Evolutionary conservation across 1,140 invertebrate species (phyloP).

Genomic region (Calycopis cecrops): DNA sequence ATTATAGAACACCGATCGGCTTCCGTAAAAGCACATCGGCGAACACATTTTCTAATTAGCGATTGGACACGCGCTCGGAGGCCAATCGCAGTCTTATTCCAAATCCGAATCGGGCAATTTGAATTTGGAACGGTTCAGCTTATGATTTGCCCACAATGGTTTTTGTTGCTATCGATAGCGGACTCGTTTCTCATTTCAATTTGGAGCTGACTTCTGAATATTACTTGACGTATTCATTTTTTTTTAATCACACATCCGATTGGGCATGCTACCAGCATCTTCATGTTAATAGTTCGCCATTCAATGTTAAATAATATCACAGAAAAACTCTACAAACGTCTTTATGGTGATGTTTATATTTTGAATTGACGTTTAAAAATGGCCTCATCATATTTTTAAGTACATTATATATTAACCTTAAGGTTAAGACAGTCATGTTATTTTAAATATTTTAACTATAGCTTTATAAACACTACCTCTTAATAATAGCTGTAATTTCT

Average conservation of each 20-base stretch:
- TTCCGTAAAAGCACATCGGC: conserved; percentile 64
- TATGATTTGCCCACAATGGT: conserved; percentile 45
- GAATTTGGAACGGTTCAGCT: conserved; percentile 65
- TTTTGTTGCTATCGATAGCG: conserved; percentile 40
- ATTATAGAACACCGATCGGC: conserved; percentile 67
- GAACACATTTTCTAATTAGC: conserved; percentile 72
- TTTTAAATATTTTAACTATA: too few relatives aligned
- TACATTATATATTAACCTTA: not conserved
- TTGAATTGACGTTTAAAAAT: not conserved
- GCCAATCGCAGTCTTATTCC: conserved; percentile 52
- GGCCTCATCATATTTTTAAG: not conserved
- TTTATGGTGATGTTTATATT: conserved; percentile 3
- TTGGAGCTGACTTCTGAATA: conserved; percentile 36
- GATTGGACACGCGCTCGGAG: conserved; percentile 68
- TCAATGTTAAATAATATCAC: conserved; percentile 3
- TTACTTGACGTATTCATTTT: conserved; percentile 26
- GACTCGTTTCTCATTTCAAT: conserved; percentile 37
- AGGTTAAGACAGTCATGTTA: too few relatives aligned
- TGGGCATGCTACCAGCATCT: conserved; percentile 20
- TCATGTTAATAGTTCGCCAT: conserved; percentile 13
- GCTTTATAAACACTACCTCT: too few relatives aligned
- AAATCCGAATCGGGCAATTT: conserved; percentile 66
- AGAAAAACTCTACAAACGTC: not conserved
- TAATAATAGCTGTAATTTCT: too few relatives aligned
- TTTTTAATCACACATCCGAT: conserved; percentile 26